Percentiles rank a stretch among this genome's conserved stretches.
These are phyloP conservation scores for Epizoanthus illoricatus DNA, from an alignment of 92 coral and sea anemone genomes.

Conservation along the genomic window DNA sequence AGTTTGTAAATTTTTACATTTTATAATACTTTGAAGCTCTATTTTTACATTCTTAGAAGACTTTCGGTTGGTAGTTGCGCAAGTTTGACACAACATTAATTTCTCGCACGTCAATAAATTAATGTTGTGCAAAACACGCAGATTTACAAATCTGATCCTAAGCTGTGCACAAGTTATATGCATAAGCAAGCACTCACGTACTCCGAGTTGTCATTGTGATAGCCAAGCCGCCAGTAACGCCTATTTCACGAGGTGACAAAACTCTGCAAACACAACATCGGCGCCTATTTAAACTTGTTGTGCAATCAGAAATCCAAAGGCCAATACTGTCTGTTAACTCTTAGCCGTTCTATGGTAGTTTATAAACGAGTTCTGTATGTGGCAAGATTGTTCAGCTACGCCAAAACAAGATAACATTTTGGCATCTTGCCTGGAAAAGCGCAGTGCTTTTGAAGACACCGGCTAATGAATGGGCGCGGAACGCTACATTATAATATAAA, in stretches of 20 bases:
- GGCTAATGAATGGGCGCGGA: background rate
- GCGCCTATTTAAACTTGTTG: conserved; percentile 2
- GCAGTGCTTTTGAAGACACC: background rate
- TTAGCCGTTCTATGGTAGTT: background rate
- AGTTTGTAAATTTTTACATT: too few species aligned
- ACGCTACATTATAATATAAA: background rate
- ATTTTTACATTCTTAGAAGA: background rate
- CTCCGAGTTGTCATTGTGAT: background rate
- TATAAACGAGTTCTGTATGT: too few species aligned
- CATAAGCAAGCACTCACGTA: background rate
- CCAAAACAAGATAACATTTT: background rate
- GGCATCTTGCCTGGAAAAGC: too few species aligned
- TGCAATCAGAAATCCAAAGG: background rate
- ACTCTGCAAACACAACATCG: background rate
- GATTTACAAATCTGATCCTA: too few species aligned
- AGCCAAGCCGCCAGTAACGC: background rate
- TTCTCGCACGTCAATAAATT: background rate
- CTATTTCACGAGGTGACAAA: conserved; percentile 23
- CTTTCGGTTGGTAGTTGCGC: background rate
- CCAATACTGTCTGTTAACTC: background rate
- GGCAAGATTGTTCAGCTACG: background rate
- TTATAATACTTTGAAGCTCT: too few species aligned
- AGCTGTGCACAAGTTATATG: too few species aligned
- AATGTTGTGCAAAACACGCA: too few species aligned
- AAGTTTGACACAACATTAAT: background rate